Evolutionary conservation across 2,113 vertebrate species (phyloP), one percentile per base, ranked within the genome.

Genomic region (Muscicapa adusta): DNA sequence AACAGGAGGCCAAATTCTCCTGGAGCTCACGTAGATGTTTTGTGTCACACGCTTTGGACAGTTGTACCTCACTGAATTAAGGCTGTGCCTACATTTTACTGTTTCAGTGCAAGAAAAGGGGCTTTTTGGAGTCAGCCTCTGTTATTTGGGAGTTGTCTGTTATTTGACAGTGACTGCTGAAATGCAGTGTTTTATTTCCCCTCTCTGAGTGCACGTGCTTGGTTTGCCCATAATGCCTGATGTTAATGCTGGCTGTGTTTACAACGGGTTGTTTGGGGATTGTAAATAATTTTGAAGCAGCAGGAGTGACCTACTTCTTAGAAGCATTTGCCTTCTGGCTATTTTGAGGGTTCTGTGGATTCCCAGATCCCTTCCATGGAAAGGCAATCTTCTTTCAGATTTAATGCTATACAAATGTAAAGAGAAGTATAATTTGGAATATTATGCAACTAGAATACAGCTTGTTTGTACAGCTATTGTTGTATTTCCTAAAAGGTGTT

Each of bases 251-350:
- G 10, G 25, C 47, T 58, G 57, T 84, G 65, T 76, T 88, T 62
- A 6, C 45, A 88, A 2, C 0, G 2, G 51, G 25, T 24, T 72
- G 58, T 62, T 81, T 54, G 60, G 72, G 93, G 82, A 47, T 73
- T 91, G 91, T 79, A 91, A 90, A 93, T 94, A 73, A 95, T 96
- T 94, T 94, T 80, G 81, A 92, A 91, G 95, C 86, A 62, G 91
- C 88, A 95, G 94, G 95, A 85, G 84, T 97, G 96, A 97, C 97
- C 97, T 97, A 96, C 77, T 96, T 97, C 93, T 96, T 91, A 75
- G 26, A 75, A 96, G 94, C 95, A 89, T 95, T 97, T 97, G 96
- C 89, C 96, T 97, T 94, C 91, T 93, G 94, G 96, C 96, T 92
- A 45, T 93, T 90, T 57, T 14, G 48, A 0, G 48, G 83, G 47